Base-by-base conservation (phyloP, 2,888 invertebrate species). In the Sesamia inferens region DNA sequence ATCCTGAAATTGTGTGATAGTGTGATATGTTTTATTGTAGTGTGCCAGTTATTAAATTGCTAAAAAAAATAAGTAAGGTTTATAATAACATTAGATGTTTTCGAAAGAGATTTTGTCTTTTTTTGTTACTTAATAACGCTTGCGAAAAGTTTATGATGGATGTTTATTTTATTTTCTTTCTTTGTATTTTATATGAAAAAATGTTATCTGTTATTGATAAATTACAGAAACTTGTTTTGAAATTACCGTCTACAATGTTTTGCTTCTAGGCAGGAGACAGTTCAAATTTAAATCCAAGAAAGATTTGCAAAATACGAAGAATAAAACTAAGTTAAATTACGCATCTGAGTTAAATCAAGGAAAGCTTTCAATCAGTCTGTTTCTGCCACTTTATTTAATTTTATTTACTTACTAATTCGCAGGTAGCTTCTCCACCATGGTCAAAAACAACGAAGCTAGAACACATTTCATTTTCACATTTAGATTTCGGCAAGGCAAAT, bases 341-440 rank as follows among this genome's bases (percentile, higher is more conserved):
- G 31, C 31, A 31, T 31, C 44, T 16, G 0, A 24, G 11, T 19
- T 5, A 8, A 31, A 4, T 24, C 31, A 44, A 44, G 44, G n/a
- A 31, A 31, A 31, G 31, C 31, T 71, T 71, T 71, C 10, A 55
- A 47, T 44, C 4, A 71, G n/a, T 70, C 31, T 55, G 10, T 47
- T 19, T 47, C n/a, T 19, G 16, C 31, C n/a, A 19, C 2, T 16
- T 71, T 7, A 55, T 71, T 55, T 2, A 55, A 71, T 71, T 55
- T 1, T 14, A 44, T 31, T 14, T 14, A 71, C 4, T 55, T 19
- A 31, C 31, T 4, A 47, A 31, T 19, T 31, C 13, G 16, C 44
- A 71, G 16, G 8, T 31, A 71, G 6, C 51, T n/a, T 70, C n/a
- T 54, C 8, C 13, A 4, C 44, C 55, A 0, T 16, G 13, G 13